Evolutionary conservation across 2,888 invertebrate species (phyloP).

Genomic region (Drosophila acutilabella): DNA sequence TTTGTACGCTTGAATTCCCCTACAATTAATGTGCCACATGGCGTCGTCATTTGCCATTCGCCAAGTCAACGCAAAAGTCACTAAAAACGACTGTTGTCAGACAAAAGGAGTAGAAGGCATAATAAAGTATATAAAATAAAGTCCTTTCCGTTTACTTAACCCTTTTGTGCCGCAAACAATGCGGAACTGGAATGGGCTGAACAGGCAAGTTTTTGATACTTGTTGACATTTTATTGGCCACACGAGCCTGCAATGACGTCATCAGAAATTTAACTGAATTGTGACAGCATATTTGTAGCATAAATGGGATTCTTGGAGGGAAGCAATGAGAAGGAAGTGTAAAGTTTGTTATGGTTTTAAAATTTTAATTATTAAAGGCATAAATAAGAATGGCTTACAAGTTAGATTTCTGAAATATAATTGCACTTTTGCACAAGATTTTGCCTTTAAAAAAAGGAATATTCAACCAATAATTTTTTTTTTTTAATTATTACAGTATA

Average conservation of each 20-base stretch:
- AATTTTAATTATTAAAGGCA: too few relatives aligned
- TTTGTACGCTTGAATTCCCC: slow-evolving; percentile 29
- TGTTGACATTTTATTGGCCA: slow-evolving; percentile 24
- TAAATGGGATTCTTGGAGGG: background rate
- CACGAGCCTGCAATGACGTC: slow-evolving; percentile 26
- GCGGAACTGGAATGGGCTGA: slow-evolving; percentile 1
- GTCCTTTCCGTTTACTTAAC: slow-evolving; percentile 56
- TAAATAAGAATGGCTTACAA: too few relatives aligned
- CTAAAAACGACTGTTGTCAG: slow-evolving; percentile 24
- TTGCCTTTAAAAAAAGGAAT: too few relatives aligned
- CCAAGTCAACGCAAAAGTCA: slow-evolving; percentile 61
- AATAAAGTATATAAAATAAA: slow-evolving; percentile 40
- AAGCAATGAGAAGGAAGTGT: background rate
- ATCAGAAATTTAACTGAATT: background rate
- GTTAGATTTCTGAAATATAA: too few relatives aligned
- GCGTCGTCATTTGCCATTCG: slow-evolving; percentile 28
- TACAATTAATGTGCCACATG: slow-evolving; percentile 49
- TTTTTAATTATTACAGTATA: too few relatives aligned
- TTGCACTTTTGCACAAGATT: too few relatives aligned
- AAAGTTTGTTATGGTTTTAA: too few relatives aligned
- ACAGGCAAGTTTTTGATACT: slow-evolving; percentile 20
- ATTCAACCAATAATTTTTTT: too few relatives aligned
- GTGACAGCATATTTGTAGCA: background rate
- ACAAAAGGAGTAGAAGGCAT: slow-evolving; percentile 22
- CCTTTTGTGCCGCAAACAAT: slow-evolving; percentile 46